A percentile compares a stretch with the other conserved stretches of the same genome.
phyloP scores from a whole-genome alignment of 1,140 invertebrate genomes.

The Papilio aristodemus region DNA sequence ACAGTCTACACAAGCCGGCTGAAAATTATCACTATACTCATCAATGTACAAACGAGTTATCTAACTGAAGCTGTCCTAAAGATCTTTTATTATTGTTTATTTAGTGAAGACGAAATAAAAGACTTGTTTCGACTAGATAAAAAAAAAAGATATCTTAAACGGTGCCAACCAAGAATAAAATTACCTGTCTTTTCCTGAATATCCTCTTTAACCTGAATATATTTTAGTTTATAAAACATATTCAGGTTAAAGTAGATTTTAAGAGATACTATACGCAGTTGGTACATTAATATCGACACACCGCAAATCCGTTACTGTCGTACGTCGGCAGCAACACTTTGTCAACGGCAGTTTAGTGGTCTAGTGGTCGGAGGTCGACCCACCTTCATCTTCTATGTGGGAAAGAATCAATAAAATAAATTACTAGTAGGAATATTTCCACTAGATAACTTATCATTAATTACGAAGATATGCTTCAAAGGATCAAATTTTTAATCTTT shows the following conservation, averaged over 20 bases:
- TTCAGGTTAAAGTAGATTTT: no score
- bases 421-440: no score
- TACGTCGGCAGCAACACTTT: background rate
- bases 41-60: background rate
- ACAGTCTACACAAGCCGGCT: background rate
- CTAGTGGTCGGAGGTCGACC: background rate
- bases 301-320: background rate
- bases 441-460: no score
- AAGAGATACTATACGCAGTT: no score
- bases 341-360: slow-evolving; percentile 4
- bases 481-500: background rate
- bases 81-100: background rate
- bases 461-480: no score
- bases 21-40: background rate
- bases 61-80: background rate
- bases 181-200: no score
- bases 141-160: no score
- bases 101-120: no score
- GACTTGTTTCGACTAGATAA: no score
- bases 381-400: background rate
- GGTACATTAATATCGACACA: background rate
- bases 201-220: no score
- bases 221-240: no score
- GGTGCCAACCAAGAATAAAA: no score
- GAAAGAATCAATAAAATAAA: background rate